A percentile compares a stretch with the other conserved stretches of the same genome.
These are phyloP conservation scores for Cuniculus paca DNA, from an alignment of 2,797 vertebrate genomes.

Conservation along the genomic window DNA sequence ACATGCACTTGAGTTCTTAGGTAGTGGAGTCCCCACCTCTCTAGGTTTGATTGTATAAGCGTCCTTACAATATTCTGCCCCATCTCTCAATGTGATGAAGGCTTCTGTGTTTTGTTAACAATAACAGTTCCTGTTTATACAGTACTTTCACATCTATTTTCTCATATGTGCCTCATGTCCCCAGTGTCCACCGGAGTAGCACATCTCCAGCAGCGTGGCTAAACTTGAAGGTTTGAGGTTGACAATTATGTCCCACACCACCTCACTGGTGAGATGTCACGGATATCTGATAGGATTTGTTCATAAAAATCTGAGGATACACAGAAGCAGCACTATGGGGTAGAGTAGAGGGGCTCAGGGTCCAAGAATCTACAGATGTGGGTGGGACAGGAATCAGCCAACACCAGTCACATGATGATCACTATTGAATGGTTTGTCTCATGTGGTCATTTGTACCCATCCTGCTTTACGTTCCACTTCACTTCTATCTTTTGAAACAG, in stretches of 20 bases:
- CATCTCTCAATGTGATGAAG: not conserved
- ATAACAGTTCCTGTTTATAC: constrained; percentile 44
- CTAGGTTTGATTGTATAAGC: not conserved
- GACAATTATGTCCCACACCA: not conserved
- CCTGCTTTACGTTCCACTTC: not conserved
- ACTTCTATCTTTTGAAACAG: not conserved
- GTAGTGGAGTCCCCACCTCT: rapidly evolving
- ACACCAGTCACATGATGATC: not conserved
- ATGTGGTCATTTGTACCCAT: not conserved
- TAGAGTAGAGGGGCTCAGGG: not conserved
- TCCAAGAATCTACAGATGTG: not conserved
- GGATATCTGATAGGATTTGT: not conserved
- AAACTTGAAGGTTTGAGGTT: not conserved
- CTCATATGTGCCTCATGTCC: not conserved
- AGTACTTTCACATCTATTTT: constrained; percentile 24
- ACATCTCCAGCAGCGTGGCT: not conserved
- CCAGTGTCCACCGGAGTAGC: not conserved
- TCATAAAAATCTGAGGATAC: not conserved
- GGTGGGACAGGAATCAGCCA: not conserved
- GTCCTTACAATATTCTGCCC: not conserved
- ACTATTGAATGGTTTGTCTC: not conserved
- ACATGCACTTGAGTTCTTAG: not conserved
- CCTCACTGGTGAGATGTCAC: constrained; percentile 23
- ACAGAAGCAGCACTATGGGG: not conserved
- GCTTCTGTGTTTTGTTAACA: constrained; percentile 28